Evolutionary conservation across 2,888 invertebrate species (phyloP), one percentile per base, ranked within the genome.

Genomic region (Hedya salicella): DNA sequence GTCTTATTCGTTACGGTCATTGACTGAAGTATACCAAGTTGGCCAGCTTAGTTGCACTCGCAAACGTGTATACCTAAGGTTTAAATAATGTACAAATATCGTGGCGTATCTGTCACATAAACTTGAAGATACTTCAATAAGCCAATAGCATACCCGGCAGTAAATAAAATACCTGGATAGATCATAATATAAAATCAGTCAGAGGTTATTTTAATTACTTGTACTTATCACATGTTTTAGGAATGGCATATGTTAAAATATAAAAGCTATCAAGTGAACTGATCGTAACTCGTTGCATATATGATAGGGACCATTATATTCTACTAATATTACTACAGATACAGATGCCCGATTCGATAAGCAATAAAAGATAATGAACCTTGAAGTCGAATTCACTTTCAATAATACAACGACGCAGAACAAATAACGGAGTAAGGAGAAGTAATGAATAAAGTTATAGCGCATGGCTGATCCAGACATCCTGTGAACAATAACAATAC

Each of bases 391-490:
- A 56, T 66, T 66, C 40, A 68, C 67, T 67, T 69, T 69, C 60
- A 39, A n/a, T n/a, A 63, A 63, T 61, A 36, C 39, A 49, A 67
- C 52, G 52, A 60, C 52, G 65, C 65, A 53, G 46, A 60, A 66
- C 40, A 19, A 60, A 66, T 40, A n/a, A 3, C 52, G 48, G 53
- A 25, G 44, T 66, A 54, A 70, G 69, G 69, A 62, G 62, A 52
- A 69, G 67, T 68, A 74, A 75, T 73, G 70, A 75, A 72, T 71
- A 76, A 70, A 71, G 77, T 78, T 79, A 82, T 77, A 79, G 78
- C 79, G 79, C 79, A 81, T 76, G 76, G 73, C 76, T 76, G 75
- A 81, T 80, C 76, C 76, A 80, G 80, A 80, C 83, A 83, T 85
- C 83, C 83, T 83, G 82, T 76, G 72, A 68, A 71, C 69, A 66